phyloP scores from a whole-genome alignment of 92 coral and sea anemone genomes.

The Metridium senile region DNA sequence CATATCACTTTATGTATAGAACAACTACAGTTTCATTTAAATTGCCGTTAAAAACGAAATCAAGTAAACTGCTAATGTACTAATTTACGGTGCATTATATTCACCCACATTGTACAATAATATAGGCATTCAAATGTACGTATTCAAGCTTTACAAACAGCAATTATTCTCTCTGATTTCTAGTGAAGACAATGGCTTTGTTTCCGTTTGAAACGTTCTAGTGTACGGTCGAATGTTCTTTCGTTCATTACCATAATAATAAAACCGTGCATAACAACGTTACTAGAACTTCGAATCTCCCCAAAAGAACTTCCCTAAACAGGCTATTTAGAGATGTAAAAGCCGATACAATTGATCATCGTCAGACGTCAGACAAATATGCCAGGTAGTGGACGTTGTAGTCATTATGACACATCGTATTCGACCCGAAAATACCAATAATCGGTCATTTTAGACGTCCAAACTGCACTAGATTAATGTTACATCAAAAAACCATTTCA shows the following conservation, averaged over 20 bases:
- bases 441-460: too few species aligned
- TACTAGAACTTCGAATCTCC: neutral
- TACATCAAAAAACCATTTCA: too few species aligned
- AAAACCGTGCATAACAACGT: too few species aligned
- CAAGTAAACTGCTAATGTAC: too few species aligned
- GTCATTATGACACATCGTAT: neutral
- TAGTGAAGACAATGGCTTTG: neutral
- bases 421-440: too few species aligned
- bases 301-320: neutral
- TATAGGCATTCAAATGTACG: too few species aligned
- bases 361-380: neutral
- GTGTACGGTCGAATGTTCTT: constrained; percentile 16
- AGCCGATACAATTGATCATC: too few species aligned
- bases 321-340: neutral
- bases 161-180: neutral
- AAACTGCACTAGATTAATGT: too few species aligned
- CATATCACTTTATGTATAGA: neutral
- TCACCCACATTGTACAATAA: too few species aligned
- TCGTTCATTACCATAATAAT: neutral
- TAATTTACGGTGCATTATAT: too few species aligned
- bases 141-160: too few species aligned
- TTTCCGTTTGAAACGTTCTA: constrained; percentile 9
- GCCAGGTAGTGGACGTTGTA: neutral
- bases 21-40: neutral
- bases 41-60: too few species aligned